These are phyloP conservation scores for Noctua janthina DNA, from an alignment of 2,888 invertebrate species.

Conservation along the genomic window DNA sequence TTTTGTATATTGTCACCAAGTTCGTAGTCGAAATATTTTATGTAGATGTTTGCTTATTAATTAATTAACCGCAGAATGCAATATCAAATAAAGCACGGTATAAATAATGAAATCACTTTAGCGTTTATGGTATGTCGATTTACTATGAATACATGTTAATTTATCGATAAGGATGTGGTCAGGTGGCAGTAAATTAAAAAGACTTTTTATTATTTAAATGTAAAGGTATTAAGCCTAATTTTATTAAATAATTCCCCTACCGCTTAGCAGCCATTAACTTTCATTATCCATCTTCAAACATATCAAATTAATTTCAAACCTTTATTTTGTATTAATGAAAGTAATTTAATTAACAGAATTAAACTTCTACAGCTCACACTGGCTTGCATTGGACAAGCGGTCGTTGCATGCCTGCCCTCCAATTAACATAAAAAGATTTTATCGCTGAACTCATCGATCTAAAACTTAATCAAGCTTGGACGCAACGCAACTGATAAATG, in stretches of 20 bases:
- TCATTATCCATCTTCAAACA: conserved; percentile 25
- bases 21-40: background rate
- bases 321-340: conserved; percentile 17
- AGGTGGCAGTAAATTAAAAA: background rate
- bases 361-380: conserved; percentile 34
- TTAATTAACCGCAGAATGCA: background rate
- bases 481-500: conserved; percentile 55
- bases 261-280: conserved; percentile 3
- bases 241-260: background rate
- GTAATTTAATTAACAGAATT: conserved; percentile 47
- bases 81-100: background rate
- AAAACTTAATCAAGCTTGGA: conserved; percentile 65
- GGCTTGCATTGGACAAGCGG: conserved; percentile 47
- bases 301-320: conserved; percentile 15
- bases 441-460: conserved; percentile 66
- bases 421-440: conserved; percentile 65
- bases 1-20: background rate
- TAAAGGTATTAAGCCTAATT: conserved; percentile 3
- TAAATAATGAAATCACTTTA: conserved; percentile 7
- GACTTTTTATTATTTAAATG: background rate
- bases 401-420: conserved; percentile 66
- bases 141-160: background rate
- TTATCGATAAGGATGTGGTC: conserved; percentile 4
- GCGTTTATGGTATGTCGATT: background rate
- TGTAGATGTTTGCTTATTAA: conserved; percentile 4